phyloP scores from a whole-genome alignment of 1,140 invertebrate species.

The Cheumatopsyche charites region DNA sequence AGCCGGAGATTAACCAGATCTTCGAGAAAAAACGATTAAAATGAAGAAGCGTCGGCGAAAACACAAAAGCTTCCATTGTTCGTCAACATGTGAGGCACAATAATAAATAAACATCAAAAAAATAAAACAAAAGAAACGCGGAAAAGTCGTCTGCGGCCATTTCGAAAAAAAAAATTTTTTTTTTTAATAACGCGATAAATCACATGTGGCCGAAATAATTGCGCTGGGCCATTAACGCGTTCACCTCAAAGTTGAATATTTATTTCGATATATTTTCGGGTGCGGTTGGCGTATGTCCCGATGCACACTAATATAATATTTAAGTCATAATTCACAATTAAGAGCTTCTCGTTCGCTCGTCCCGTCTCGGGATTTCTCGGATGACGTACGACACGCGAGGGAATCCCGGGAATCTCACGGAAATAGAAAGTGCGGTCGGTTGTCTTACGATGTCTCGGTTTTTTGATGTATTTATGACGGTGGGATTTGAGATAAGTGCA shows the following conservation, averaged over 20 bases:
- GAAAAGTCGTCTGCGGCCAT: slow-evolving; percentile 1
- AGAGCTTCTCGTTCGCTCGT: slow-evolving; percentile 31
- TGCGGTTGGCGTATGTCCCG: too few relatives aligned
- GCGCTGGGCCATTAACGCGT: slow-evolving; percentile 43
- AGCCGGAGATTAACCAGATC: slow-evolving; percentile 21
- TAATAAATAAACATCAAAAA: not conserved
- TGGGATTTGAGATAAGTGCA: too few relatives aligned
- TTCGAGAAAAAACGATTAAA: not conserved
- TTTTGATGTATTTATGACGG: too few relatives aligned
- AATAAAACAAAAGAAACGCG: not conserved
- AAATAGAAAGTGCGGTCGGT: not conserved
- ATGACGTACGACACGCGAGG: not conserved
- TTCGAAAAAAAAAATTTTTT: not conserved
- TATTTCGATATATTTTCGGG: too few relatives aligned
- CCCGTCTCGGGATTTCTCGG: slow-evolving; percentile 2
- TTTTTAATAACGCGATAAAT: slow-evolving; percentile 30
- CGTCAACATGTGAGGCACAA: slow-evolving; percentile 4
- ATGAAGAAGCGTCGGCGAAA: slow-evolving; percentile 1
- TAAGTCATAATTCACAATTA: slow-evolving; percentile 44
- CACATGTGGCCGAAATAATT: slow-evolving; percentile 37
- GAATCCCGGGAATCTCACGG: not conserved
- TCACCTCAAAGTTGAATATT: not conserved
- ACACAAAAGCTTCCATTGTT: not conserved
- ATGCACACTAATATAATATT: not conserved
- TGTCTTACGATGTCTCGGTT: not conserved